Percentiles rank a stretch among this genome's conserved stretches.
Conservation (phyloP, 2,888 invertebrate species). For the Thyatira batis region DNA sequence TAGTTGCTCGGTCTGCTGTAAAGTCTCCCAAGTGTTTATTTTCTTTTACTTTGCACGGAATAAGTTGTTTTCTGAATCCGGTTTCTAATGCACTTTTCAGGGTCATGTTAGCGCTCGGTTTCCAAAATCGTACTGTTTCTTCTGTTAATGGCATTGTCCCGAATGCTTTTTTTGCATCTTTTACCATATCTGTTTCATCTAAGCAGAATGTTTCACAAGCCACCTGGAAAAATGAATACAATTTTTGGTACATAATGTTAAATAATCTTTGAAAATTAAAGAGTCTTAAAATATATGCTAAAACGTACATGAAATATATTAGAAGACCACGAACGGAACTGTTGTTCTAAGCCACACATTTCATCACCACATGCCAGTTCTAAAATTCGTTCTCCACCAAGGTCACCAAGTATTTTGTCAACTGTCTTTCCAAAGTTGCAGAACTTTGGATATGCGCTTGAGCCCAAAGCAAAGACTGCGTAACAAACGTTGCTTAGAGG, state of each 20-base stretch:
- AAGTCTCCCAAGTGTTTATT: constrained; percentile 83
- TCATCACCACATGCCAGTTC: constrained; percentile 94
- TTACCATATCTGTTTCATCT: constrained; percentile 92
- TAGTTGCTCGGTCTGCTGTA: constrained; percentile 78
- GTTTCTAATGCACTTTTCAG: constrained; percentile 57
- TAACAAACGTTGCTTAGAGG: constrained; percentile 95
- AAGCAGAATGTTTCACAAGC: constrained; percentile 96
- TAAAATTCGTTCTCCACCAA: constrained; percentile 93
- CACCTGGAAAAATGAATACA: constrained; percentile 74
- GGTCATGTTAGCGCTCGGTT: constrained; percentile 58
- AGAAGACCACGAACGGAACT: constrained; percentile 94
- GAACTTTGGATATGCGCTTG: constrained; percentile 97
- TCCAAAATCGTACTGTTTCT: constrained; percentile 88
- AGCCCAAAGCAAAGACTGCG: constrained; percentile 96
- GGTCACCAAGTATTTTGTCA: constrained; percentile 92
- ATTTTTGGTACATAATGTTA: neutral
- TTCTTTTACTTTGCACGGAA: constrained; percentile 78
- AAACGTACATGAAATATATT: constrained; percentile 90
- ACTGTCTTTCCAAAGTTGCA: constrained; percentile 96
- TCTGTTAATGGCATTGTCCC: constrained; percentile 88
- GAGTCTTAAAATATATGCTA: neutral
- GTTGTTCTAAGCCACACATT: constrained; percentile 96
- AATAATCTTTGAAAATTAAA: too few relatives aligned
- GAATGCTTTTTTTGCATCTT: constrained; percentile 90
- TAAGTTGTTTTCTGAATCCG: constrained; percentile 65